Percentiles rank a stretch among this genome's conserved stretches.
Evolutionary conservation across 2,888 invertebrate genomes (phyloP).

Genomic region (Lepidochitona cinerea): DNA sequence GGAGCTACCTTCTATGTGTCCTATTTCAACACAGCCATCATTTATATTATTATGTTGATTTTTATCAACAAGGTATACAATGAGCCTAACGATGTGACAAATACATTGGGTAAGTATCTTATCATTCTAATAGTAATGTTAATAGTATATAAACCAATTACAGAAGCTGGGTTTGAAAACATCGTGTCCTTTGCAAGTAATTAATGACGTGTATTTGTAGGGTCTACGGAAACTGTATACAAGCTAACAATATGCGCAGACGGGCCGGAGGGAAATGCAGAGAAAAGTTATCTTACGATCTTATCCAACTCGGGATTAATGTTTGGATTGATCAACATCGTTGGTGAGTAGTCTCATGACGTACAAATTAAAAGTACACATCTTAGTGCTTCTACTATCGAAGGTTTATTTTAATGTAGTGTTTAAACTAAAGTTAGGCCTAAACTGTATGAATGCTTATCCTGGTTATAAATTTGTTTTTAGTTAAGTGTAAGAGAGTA

Average conservation of each 20-base stretch:
- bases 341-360: too few species aligned
- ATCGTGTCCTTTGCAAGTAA: too few species aligned
- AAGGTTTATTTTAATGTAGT: too few species aligned
- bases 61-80: slow-evolving; percentile 64
- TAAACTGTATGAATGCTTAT: too few species aligned
- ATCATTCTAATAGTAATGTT: too few species aligned
- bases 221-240: slow-evolving; percentile 53
- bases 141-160: too few species aligned
- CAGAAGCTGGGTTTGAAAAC: too few species aligned
- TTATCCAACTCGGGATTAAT: slow-evolving; percentile 65
- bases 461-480: too few species aligned
- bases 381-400: too few species aligned
- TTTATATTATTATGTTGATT: slow-evolving; percentile 64
- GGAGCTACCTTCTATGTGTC: slow-evolving; percentile 71
- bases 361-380: too few species aligned
- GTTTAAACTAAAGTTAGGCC: too few species aligned
- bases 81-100: slow-evolving; percentile 33
- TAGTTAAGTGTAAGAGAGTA: too few species aligned
- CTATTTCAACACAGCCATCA: slow-evolving; percentile 69
- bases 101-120: slow-evolving; percentile 46
- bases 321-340: slow-evolving; percentile 70
- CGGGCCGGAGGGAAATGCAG: slow-evolving; percentile 62
- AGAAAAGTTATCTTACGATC: slow-evolving; percentile 66
- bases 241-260: slow-evolving; percentile 53
- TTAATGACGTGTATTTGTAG: slow-evolving; percentile 41